Base-by-base conservation (phyloP, 2,888 invertebrate species). In the Athripsodes cinereus region DNA sequence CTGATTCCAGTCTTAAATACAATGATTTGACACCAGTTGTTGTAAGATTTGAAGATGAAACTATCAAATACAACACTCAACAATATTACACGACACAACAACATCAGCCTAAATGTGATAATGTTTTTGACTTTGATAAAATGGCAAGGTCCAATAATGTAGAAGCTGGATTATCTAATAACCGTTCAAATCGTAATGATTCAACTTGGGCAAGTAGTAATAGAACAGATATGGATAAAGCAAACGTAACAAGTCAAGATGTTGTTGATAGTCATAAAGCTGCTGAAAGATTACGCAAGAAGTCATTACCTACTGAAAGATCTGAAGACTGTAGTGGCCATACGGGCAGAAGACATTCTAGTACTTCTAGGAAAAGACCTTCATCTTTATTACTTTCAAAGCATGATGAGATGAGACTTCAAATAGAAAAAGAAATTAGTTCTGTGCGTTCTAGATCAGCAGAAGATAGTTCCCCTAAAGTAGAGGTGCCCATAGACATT, bases 1-100 rank as follows among this genome's bases (percentile, higher is more conserved):
- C 64, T 16, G 54, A 55, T 22, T 46, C 57, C n/a, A 57, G 53
- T 26, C 52, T 61, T 13, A 61, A 59, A 57, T 53, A 53, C 34
- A 70, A 71, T 62, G 66, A 68, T 60, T 53, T 60, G 48, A 58
- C 64, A 68, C 71, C 72, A 68, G 78, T 78, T 70, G 77, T 76
- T 67, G 78, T 78, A 71, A 73, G 70, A 71, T 76, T 78, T 51
- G 77, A 77, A 70, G 71, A 72, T 72, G 78, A 77, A 66, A 70
- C 72, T 47, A 73, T 73, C 65, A 53, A 56, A 50, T 40, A 55
- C 44, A 53, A 55, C 10, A 53, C 50, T 19, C 53, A 40, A 16
- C 55, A 49, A 10, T 52, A 55, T 48, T 58, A 50, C 31, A 16
- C 51, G 13, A 34, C 20, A 10, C 54, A 49, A 18, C 31, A 40